Conservation (phyloP, 2,797 vertebrate genomes). For the Borostomias antarcticus region DNA sequence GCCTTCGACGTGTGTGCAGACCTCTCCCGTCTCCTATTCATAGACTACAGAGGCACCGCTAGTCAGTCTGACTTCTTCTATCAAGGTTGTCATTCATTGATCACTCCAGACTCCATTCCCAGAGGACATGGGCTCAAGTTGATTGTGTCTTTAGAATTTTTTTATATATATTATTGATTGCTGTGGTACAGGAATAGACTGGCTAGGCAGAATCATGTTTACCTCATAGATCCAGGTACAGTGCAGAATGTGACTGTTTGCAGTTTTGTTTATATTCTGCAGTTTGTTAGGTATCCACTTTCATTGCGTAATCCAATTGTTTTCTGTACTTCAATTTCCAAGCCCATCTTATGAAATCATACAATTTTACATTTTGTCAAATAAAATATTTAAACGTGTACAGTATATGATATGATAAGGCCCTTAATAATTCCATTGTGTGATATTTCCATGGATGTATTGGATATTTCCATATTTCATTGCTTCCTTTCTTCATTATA, state of each 20-base stretch:
- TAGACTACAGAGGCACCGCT: slow-evolving; percentile 11
- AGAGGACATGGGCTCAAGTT: neutral
- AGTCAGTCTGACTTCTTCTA: neutral
- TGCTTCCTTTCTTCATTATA: neutral
- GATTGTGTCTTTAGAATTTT: neutral
- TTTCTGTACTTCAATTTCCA: neutral
- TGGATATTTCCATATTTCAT: slow-evolving; percentile 2
- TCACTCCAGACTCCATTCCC: neutral
- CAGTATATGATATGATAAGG: neutral
- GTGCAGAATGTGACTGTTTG: neutral
- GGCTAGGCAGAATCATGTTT: neutral
- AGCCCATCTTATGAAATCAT: neutral
- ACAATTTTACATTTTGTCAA: neutral
- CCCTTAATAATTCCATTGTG: neutral
- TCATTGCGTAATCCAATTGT: too few species aligned
- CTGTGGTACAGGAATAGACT: neutral
- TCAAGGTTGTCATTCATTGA: neutral
- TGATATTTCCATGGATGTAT: neutral
- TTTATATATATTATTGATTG: neutral
- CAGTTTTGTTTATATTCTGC: neutral
- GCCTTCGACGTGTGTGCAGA: slow-evolving; percentile 19
- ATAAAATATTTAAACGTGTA: neutral
- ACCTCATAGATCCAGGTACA: neutral
- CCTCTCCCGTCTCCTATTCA: slow-evolving; percentile 30
- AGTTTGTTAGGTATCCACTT: neutral